Conservation (phyloP, 2,113 vertebrate species). For the Crotalus viridis region DNA sequence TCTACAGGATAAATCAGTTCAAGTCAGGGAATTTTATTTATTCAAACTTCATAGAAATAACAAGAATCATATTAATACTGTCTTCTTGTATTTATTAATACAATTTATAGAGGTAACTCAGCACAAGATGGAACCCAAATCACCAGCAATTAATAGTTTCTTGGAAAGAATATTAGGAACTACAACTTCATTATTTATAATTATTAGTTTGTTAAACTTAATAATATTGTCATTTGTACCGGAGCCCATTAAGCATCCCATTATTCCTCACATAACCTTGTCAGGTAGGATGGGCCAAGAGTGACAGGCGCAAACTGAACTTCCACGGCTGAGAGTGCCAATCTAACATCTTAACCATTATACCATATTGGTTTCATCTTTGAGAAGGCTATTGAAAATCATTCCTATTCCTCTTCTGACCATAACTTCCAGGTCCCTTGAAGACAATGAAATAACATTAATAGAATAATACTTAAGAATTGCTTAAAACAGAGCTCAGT, state of each 20-base stretch:
- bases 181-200: not conserved
- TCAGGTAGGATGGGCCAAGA: not conserved
- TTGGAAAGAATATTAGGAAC: not conserved
- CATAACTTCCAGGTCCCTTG: not conserved
- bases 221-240: not conserved
- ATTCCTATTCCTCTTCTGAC: not conserved
- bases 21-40: not conserved
- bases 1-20: not conserved
- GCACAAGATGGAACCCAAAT: not conserved
- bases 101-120: not conserved
- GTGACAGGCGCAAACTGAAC: not conserved
- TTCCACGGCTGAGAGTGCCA: not conserved
- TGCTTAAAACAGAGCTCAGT: too few relatives aligned
- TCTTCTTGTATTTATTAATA: not conserved
- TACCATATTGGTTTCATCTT: not conserved
- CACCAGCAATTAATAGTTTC: not conserved
- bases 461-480: not conserved
- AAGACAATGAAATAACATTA: not conserved
- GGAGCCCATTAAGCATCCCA: not conserved
- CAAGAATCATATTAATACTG: not conserved
- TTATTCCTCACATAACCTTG: not conserved
- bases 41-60: not conserved
- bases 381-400: not conserved
- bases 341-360: not conserved
- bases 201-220: not conserved